Evolutionary conservation across 2,797 vertebrate species (phyloP), one percentile per base, ranked within the genome.

Genomic region (Scyliorhinus canicula): DNA sequence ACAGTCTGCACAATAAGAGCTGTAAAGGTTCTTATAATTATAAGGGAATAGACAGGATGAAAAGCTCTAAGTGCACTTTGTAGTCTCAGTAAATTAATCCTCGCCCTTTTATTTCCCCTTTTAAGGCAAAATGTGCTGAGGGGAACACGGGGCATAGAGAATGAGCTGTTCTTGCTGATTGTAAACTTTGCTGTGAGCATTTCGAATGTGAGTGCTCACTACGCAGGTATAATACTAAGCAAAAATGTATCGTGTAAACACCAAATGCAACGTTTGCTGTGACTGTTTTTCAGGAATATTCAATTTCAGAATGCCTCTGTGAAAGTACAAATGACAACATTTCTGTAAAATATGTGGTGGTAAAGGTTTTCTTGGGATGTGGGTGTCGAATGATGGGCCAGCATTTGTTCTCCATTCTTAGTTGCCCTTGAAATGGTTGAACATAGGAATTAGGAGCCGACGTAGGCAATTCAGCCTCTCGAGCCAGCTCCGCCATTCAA

Each of bases 21-120:
- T 93, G 93, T 71, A 93, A 63, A 74, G 7, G 93, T 74, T 50
- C 47, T 94, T 35, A 60, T 44, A 69, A 93, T 69, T 69, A 47
- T 44, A 31, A 94, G 28, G 26, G 14, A 31, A 93, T 19, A 94
- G 40, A 12, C 44, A 31, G 9, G 44, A 67, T 69, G 65, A n/a
- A 94, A 93, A 71, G 65, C 26, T 93, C 40, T 71, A 47, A 91
- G 60, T 40, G 88, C 47, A 86, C 52, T 86, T 55, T 86, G 50
- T 55, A 16, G 50, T 86, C 31, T 16, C 26, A 85, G 82, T 84
- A 84, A 52, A 86, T 86, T 85, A 28, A 52, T 86, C 84, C 50
- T 85, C 8, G 9, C 24, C 47, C 47, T 86, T 52, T 55, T 86
- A 52, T 52, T 86, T 86, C 50, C 26, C 35, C 14, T 86, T 86